Evolutionary conservation across 1,140 invertebrate genomes (phyloP), one percentile per base, ranked within the genome.

Genomic region (Drosophila nebulosa): DNA sequence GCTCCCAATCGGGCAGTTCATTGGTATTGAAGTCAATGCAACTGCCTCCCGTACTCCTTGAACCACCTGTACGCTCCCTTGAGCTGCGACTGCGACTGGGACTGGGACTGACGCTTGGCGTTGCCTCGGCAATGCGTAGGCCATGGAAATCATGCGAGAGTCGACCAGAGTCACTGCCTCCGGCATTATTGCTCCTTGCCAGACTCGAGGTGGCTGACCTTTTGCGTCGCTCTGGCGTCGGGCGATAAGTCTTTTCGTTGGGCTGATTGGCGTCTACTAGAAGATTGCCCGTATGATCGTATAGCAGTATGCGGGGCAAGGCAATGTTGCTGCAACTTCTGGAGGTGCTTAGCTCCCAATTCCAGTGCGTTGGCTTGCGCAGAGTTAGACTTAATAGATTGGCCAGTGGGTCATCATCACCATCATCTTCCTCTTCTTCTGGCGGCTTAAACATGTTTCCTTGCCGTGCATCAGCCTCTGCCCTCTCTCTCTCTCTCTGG

Each of bases 301-400:
- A 93, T 0, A 93, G 76, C 50, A 93, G 76, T 7, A 93, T 93
- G 0, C 91, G 89, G 1, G 93, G 93, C 58, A 93, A 72, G 10
- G 89, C 76, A 21, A 93, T 92, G 63, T 93, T 91, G 16, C 92
- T 91, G 36, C 92, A 93, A 21, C 92, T 93, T 57, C 92, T 92
- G 4, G 92, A 93, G 3, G 93, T 93, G 16, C 90, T 92, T 62
- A 93, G 65, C 79, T 93, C 92, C 93, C 92, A 93, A 65, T 92
- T 92, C 93, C 93, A 93, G 65, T 88, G 84, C 60, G 91, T 89
- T 0, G 93, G 93, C 63, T 93, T 93, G 50, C 89, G 91, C 32
- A 93, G 70, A 68, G 92, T 86, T 5, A 93, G 73, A 21, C 90
- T 90, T 0, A 93, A 90, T 6, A 91, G 52, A 57, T 91, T 91